phyloP scores from a whole-genome alignment of 2,797 vertebrate species.

The Rhinichthys osculus region DNA sequence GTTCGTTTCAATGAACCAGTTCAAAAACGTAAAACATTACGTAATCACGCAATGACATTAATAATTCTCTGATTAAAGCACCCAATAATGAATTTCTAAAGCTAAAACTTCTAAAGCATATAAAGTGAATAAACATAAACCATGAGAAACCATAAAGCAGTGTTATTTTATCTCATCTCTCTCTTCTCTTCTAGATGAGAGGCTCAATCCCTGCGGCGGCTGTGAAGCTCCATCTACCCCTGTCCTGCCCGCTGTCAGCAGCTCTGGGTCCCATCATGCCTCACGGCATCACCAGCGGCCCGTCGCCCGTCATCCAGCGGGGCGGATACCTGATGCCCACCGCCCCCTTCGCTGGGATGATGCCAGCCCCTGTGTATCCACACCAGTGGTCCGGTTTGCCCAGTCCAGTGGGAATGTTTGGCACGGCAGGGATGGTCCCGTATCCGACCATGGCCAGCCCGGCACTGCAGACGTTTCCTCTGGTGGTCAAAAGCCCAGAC shows the following conservation, averaged over 20 bases:
- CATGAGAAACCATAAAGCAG: background rate
- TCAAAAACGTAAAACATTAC: too few relatives aligned
- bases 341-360: constrained; percentile 73
- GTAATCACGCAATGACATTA: too few relatives aligned
- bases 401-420: constrained; percentile 70
- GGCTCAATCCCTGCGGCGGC: constrained; percentile 66
- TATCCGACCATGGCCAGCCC: constrained; percentile 72
- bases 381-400: constrained; percentile 77
- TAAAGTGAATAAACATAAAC: background rate
- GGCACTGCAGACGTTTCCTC: constrained; percentile 77
- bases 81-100: too few relatives aligned
- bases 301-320: constrained; percentile 63
- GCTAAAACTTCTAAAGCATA: background rate
- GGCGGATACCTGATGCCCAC: constrained; percentile 70
- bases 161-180: background rate
- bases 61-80: too few relatives aligned
- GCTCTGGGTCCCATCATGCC: constrained; percentile 72
- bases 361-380: constrained; percentile 74
- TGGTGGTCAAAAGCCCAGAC: constrained; percentile 73
- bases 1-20: too few relatives aligned
- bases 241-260: constrained; percentile 66
- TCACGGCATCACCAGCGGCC: constrained; percentile 58
- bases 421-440: constrained; percentile 68
- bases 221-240: constrained; percentile 65
- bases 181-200: constrained; percentile 77